Base-by-base conservation (phyloP, 2,113 vertebrate genomes). In the Mionectes macconnelli region DNA sequence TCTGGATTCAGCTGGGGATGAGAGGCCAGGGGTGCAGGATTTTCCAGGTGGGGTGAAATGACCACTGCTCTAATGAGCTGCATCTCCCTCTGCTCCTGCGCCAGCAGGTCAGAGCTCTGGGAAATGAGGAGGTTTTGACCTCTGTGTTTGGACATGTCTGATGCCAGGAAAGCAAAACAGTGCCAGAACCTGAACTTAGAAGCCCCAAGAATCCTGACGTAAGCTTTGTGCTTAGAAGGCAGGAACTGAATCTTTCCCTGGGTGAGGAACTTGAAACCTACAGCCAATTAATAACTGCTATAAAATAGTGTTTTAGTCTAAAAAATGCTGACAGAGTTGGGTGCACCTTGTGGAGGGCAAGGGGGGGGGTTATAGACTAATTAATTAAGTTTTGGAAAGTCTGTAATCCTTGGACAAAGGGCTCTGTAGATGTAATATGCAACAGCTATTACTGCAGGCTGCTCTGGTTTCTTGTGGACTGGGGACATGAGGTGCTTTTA, bases 381-480 rank as follows among this genome's bases (percentile, higher is more conserved):
- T 97, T 96, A 95, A 93, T 97, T 94, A 95, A 84, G 66, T 80
- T 91, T 79, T 53, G 76, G 83, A 73, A 93, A 79, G 73, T 60
- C 44, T 93, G 66, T 87, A 88, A 89, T 94, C 84, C 69, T 86
- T 82, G 84, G 62, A 75, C 73, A 78, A 50, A 93, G 87, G 73
- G 70, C 64, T 90, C 80, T 88, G 55, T 86, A 69, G 63, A 82
- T 89, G 95, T 24, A 55, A 60, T 74, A 35, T 72, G 49, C 66
- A 90, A 56, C 42, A 69, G 66, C 35, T 69, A 9, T 42, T 68
- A 42, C 62, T 49, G 88, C 73, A 52, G 12, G 13, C 33, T 74
- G 14, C 47, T 56, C 2, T n/a, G 7, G 42, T 64, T 79, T 55
- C 57, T 8, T 12, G 5, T 24, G 68, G 60, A 19, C 53, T 33